Base-by-base conservation (phyloP, 2,888 invertebrate genomes). In the Ichneumoninae sp. region DNA sequence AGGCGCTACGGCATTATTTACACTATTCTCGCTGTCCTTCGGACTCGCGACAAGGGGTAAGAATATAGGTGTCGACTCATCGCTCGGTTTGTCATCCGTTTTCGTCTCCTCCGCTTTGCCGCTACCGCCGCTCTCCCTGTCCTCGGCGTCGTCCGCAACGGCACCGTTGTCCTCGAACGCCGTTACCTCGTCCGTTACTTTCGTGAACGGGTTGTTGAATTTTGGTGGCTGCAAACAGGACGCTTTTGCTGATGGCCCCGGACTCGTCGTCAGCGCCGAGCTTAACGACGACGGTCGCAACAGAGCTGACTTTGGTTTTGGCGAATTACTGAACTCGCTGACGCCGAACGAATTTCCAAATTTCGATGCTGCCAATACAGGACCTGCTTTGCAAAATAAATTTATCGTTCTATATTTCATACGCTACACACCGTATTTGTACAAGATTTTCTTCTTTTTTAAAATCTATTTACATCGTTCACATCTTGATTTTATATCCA, bases 221-320 rank as follows among this genome's bases (percentile, higher is more conserved):
- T 91, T 92, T 4, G 92, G 89, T 3, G 92, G 91, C 69, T 92
- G 91, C 19, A 93, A 70, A 26, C 52, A 62, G 10, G 91, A 83
- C 13, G 84, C 87, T 80, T 91, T 91, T 0, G 90, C 86, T 0
- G 89, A 80, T 0, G 87, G 47, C 0, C 87, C 85, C 30, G 80
- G 30, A 54, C 66, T 72, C 40, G 62, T 62, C n/a, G 62, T 62
- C 33, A 33, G 2, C 52, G 52, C 62, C 26, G 89, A 91, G 54
- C 89, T 89, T 75, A 93, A 84, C 40, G 92, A 90, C 0, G 93
- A 92, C 3, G 93, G 93, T 89, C 93, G 90, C 10, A 93, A 75
- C 44, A 92, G 88, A 22, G 89, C 88, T 0, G 89, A 80, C 85
- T 89, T 91, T 82, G 88, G 86, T 86, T 90, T 90, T 22, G 87